Evolutionary conservation across 2,113 vertebrate species (phyloP).

Genomic region (Pelusios castaneus): DNA sequence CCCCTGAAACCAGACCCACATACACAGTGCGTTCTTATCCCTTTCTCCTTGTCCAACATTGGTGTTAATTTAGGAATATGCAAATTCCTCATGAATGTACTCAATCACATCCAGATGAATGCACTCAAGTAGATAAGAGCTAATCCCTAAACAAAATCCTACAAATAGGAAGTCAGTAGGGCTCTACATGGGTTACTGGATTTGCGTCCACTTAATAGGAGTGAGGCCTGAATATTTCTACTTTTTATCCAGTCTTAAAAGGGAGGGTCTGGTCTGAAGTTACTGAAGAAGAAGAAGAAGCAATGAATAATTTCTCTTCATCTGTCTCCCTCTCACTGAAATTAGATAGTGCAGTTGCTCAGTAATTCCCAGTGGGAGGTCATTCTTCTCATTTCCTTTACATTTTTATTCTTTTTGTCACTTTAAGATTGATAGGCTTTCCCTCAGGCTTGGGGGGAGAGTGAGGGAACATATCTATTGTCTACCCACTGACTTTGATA

Average conservation of each 20-base stretch:
- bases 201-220: not conserved
- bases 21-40: too few relatives aligned
- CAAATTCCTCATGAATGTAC: not conserved
- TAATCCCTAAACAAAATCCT: not conserved
- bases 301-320: not conserved
- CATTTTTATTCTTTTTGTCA: slow-evolving; percentile 18
- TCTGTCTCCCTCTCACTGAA: not conserved
- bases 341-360: not conserved
- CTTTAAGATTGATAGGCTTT: not conserved
- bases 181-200: not conserved
- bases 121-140: not conserved
- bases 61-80: too few relatives aligned
- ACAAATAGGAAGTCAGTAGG: not conserved
- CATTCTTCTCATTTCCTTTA: slow-evolving; percentile 28
- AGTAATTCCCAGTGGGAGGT: not conserved
- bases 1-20: too few relatives aligned
- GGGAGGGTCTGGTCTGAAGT: not conserved
- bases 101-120: not conserved
- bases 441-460: not conserved
- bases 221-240: not conserved
- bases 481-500: slow-evolving; percentile 25
- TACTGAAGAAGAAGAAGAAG: not conserved
- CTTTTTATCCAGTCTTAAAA: not conserved
- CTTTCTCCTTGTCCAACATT: too few relatives aligned
- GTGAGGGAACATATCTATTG: not conserved